Conservation (phyloP, 2,113 vertebrate species). For the Petaurus breviceps region DNA sequence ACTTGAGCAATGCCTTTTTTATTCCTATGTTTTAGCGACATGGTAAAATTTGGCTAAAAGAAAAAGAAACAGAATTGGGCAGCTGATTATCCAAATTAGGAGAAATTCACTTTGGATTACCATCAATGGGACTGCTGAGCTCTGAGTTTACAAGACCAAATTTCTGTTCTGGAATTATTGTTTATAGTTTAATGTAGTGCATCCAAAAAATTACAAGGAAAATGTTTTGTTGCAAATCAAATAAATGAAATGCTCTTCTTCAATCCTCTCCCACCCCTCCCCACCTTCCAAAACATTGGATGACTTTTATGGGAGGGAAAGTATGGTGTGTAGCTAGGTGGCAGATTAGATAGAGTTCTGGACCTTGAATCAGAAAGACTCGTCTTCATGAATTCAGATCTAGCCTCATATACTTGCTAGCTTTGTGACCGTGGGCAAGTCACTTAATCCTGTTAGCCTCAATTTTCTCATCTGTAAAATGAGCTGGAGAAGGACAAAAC, state of each 20-base stretch:
- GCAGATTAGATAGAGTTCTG: neutral
- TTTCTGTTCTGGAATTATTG: slow-evolving; percentile 53
- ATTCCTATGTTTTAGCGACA: neutral
- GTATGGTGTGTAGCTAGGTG: neutral
- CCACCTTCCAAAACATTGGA: neutral
- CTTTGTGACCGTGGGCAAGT: neutral
- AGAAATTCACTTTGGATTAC: neutral
- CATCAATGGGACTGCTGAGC: slow-evolving; percentile 31
- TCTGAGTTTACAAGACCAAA: slow-evolving; percentile 20
- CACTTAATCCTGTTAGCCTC: neutral
- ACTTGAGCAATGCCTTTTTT: neutral
- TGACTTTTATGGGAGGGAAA: neutral
- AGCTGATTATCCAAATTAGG: slow-evolving; percentile 10
- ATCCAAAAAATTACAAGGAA: slow-evolving; percentile 13
- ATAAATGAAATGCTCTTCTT: slow-evolving; percentile 23
- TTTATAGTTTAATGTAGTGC: slow-evolving; percentile 47
- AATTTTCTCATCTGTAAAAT: neutral
- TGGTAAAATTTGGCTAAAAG: slow-evolving; percentile 4
- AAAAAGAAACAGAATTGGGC: neutral
- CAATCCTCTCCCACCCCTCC: no score
- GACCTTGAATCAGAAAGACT: neutral
- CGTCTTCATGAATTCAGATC: neutral
- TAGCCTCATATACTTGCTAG: neutral
- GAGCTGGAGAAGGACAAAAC: neutral
- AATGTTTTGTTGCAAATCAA: slow-evolving; percentile 47